Conservation (phyloP, 2,888 invertebrate genomes). For the Chrysodeixis includens region DNA sequence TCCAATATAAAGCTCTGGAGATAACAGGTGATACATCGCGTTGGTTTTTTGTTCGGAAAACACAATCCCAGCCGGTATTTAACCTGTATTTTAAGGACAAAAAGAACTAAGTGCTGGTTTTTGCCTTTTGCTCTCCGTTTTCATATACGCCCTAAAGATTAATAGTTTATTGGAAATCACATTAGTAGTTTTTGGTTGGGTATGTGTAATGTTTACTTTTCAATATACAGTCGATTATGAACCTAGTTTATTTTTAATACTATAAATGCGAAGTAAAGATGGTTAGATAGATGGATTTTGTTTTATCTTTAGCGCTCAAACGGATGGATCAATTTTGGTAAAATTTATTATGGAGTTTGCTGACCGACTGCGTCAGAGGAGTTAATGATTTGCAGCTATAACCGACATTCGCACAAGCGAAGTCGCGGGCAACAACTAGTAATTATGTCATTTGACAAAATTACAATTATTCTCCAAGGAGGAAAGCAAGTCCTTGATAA, state of each 20-base stretch:
- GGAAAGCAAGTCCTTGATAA: neutral
- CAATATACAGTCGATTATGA: too few relatives aligned
- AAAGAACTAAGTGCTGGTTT: neutral
- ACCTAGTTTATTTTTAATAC: too few relatives aligned
- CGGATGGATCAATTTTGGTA: too few relatives aligned
- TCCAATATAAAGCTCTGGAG: slow-evolving; percentile 19
- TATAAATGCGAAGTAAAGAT: too few relatives aligned
- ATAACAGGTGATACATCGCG: slow-evolving; percentile 42
- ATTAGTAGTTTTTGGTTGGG: neutral
- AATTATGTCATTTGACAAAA: neutral
- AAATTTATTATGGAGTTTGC: too few relatives aligned
- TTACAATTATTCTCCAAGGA: neutral
- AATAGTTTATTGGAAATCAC: neutral
- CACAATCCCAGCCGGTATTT: slow-evolving; percentile 16
- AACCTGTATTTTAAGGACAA: slow-evolving; percentile 25
- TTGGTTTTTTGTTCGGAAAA: slow-evolving; percentile 23
- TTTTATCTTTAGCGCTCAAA: too few relatives aligned
- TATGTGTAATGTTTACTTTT: neutral
- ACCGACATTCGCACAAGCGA: too few relatives aligned
- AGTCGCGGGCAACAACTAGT: too few relatives aligned
- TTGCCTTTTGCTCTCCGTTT: neutral
- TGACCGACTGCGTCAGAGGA: too few relatives aligned
- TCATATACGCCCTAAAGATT: too few relatives aligned
- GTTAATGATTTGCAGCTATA: too few relatives aligned
- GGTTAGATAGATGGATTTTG: too few relatives aligned